Base-by-base conservation (phyloP, 2,797 vertebrate genomes). In the Poecilia picta region DNA sequence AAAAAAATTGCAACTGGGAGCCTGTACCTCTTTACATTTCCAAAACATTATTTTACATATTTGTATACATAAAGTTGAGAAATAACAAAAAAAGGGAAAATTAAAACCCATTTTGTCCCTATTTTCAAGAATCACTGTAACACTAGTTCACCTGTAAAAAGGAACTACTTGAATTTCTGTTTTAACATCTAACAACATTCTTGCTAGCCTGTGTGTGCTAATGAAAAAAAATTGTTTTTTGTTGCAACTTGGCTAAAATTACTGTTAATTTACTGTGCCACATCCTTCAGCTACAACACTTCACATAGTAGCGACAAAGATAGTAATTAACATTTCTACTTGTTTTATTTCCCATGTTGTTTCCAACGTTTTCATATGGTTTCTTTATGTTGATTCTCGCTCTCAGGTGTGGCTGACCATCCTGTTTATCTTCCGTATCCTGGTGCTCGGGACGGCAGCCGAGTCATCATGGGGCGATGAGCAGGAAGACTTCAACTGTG, bases 391-490 rank as follows among this genome's bases (percentile, higher is more conserved):
- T 72, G n/a, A 53, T 53, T 74, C 16, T 57, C 43, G 3, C 25
- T 68, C 72, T 7, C 86, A 95, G 93, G 98, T 99, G 79, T 99
- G 98, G 98, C 85, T 99, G 89, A 98, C 98, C 0, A 96, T 99
- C 64, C 97, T 99, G 46, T 99, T 99, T 87, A 98, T 99, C 89
- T 99, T 99, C 93, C 97, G 98, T 0, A 99, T 99, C 95, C 95
- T 99, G 49, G 98, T 99, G 3, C 95, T 99, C 57, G 98, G 98
- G 31, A 98, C 98, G 0, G 98, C 98, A 0, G 98, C 98, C 0
- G 98, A 99, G 93, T 99, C 98, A 0, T 98, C 98, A 0, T 99
- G 98, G 98, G 98, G 98, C 0, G 98, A 99, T 0, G 98, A 99
- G 86, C 97, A 99, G 93, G 97, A 98, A 0, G 98, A 99, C 64